Evolutionary conservation across 1,140 invertebrate genomes (phyloP).

Genomic region (Lepidurus packardi): DNA sequence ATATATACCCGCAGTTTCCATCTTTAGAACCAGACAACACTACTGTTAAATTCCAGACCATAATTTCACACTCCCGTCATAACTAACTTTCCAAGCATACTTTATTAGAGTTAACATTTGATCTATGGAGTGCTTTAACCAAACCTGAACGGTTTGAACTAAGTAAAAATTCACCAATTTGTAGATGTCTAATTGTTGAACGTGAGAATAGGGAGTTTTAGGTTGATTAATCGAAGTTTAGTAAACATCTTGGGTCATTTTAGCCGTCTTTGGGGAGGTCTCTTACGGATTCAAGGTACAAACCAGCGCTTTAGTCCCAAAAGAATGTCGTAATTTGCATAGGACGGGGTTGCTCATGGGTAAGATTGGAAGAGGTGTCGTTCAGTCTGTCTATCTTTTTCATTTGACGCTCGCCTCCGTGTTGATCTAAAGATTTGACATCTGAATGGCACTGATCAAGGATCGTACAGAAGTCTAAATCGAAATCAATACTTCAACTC

Average conservation of each 20-base stretch:
- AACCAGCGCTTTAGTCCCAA: not conserved
- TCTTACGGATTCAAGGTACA: not conserved
- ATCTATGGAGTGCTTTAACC: no score
- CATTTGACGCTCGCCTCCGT: not conserved
- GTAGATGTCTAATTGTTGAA: not conserved
- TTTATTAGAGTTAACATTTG: no score
- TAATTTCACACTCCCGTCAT: no score
- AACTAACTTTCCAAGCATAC: no score
- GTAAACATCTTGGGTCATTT: not conserved
- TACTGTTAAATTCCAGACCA: no score
- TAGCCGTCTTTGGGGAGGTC: not conserved
- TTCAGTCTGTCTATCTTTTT: not conserved
- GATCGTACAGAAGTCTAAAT: not conserved
- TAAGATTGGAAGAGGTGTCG: not conserved
- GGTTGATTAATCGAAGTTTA: not conserved
- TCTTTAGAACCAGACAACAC: not conserved
- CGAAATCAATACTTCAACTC: not conserved
- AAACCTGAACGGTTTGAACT: not conserved
- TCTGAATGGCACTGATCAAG: constrained; percentile 13
- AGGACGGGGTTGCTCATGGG: not conserved
- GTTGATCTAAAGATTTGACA: not conserved
- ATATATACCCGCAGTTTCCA: not conserved
- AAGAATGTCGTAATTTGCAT: constrained; percentile 16
- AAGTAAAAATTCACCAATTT: not conserved
- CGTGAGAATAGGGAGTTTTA: not conserved